phyloP scores from a whole-genome alignment of 2,888 invertebrate genomes.

The Aspidiotus rigidus region DNA sequence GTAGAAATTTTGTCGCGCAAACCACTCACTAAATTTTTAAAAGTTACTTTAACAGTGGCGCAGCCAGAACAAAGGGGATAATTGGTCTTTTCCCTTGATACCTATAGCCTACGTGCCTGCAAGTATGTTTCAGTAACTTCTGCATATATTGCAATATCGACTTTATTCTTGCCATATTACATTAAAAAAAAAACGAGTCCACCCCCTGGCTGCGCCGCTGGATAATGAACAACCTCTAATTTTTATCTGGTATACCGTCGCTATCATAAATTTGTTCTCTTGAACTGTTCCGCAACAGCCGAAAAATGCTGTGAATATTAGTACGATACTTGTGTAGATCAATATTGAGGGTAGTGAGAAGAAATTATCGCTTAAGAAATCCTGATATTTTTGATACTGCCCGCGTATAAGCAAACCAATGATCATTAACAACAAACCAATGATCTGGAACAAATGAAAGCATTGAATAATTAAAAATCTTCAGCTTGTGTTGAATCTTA shows the following conservation, averaged over 20 bases:
- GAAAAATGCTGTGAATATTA: constrained; percentile 86
- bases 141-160: background rate
- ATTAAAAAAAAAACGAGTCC: background rate
- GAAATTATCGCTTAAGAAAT: constrained; percentile 20
- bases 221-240: too few species aligned
- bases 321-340: constrained; percentile 59
- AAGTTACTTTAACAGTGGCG: too few species aligned
- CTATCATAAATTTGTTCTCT: constrained; percentile 92
- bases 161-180: background rate
- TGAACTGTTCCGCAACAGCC: constrained; percentile 96
- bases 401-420: constrained; percentile 25
- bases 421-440: constrained; percentile 20
- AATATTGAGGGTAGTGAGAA: constrained; percentile 24
- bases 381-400: constrained; percentile 25
- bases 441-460: constrained; percentile 7
- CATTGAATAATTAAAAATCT: background rate
- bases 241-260: constrained; percentile 53
- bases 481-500: background rate
- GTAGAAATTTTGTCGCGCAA: background rate
- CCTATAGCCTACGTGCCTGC: background rate
- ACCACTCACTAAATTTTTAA: too few species aligned
- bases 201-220: too few species aligned
- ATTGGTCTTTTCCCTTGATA: too few species aligned
- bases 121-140: background rate
- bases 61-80: too few species aligned